Evolutionary conservation across 2,888 invertebrate species (phyloP).

Genomic region (Parelbella ahira): DNA sequence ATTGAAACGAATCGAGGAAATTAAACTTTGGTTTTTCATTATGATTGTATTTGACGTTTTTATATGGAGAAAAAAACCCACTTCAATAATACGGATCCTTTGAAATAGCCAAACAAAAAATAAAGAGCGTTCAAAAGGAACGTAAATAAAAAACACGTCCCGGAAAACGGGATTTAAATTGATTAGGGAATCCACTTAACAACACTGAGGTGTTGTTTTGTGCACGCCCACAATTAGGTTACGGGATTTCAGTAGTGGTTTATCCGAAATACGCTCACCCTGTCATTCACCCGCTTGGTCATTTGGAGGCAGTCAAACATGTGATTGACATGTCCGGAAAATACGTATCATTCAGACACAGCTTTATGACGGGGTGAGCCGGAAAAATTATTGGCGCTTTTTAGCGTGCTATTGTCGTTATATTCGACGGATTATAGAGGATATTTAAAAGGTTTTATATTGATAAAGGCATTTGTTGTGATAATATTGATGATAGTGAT

Average conservation of each 20-base stretch:
- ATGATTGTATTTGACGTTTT: neutral
- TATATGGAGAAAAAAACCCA: too few relatives aligned
- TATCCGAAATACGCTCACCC: constrained; percentile 28
- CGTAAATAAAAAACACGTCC: constrained; percentile 13
- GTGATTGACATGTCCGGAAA: constrained; percentile 61
- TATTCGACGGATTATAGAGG: too few relatives aligned
- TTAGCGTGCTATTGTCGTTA: too few relatives aligned
- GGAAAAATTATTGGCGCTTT: too few relatives aligned
- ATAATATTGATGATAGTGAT: too few relatives aligned
- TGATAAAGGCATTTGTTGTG: too few relatives aligned
- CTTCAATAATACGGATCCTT: neutral
- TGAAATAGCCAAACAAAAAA: constrained; percentile 7
- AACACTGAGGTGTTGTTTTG: constrained; percentile 23
- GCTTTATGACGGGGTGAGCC: too few relatives aligned
- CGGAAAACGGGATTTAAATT: constrained; percentile 15
- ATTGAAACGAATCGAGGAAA: constrained; percentile 28
- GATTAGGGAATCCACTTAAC: constrained; percentile 22
- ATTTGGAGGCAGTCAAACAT: constrained; percentile 49
- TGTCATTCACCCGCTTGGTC: constrained; percentile 42
- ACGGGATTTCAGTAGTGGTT: constrained; percentile 29
- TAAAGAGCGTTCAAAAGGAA: constrained; percentile 9
- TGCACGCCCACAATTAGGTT: constrained; percentile 24
- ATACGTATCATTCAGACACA: constrained; percentile 44
- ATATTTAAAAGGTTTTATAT: too few relatives aligned
- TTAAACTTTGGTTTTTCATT: neutral